phyloP scores from a whole-genome alignment of 2,797 vertebrate genomes.

The Amblyraja radiata region DNA sequence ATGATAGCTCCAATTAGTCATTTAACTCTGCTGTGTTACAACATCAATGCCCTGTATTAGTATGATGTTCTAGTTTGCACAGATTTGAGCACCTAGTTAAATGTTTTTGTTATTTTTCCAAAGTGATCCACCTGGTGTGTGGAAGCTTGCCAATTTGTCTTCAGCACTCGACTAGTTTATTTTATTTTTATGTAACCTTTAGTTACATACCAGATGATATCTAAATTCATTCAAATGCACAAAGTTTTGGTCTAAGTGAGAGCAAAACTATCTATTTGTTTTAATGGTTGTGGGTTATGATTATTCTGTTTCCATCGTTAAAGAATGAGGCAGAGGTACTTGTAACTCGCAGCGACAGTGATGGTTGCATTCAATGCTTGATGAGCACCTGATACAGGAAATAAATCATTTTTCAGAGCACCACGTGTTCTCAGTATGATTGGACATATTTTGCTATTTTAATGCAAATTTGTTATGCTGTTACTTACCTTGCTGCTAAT shows the following conservation, averaged over 20 bases:
- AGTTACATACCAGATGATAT: background rate
- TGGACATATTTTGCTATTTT: background rate
- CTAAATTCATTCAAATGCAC: background rate
- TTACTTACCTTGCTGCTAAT: too few species aligned
- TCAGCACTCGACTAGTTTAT: background rate
- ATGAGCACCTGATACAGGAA: background rate
- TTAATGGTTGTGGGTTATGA: background rate
- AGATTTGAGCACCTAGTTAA: background rate
- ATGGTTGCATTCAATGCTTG: background rate
- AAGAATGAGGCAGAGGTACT: background rate
- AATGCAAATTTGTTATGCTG: too few species aligned
- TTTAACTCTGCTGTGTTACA: background rate
- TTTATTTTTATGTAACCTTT: too few species aligned
- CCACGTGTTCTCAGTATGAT: background rate
- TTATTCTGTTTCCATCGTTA: background rate
- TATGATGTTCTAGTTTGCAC: background rate
- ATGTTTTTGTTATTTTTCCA: background rate
- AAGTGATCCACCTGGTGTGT: background rate
- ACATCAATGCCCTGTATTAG: background rate
- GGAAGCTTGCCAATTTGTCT: background rate
- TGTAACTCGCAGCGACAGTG: background rate
- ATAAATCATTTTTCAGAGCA: background rate
- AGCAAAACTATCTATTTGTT: background rate
- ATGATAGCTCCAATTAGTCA: background rate
- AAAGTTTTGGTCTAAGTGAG: background rate